These are phyloP conservation scores for Meandrusa payeni DNA, from an alignment of 2,888 invertebrate genomes.

Conservation along the genomic window DNA sequence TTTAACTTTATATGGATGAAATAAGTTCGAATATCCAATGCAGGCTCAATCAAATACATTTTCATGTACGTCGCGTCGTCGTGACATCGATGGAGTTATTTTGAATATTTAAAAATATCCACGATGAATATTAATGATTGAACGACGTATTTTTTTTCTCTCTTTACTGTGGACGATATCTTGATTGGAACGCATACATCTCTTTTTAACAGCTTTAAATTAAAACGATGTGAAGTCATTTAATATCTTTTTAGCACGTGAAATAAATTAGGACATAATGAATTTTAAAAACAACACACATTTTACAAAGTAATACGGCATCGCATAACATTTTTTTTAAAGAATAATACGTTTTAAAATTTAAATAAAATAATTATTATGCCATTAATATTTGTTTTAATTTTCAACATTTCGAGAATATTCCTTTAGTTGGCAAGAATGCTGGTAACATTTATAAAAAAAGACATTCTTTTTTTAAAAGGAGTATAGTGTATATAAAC, in stretches of 20 bases:
- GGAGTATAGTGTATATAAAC: too few species aligned
- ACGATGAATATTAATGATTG: slow-evolving; percentile 35
- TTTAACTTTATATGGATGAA: slow-evolving; percentile 4
- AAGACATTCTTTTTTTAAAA: too few species aligned
- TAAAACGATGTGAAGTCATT: slow-evolving; percentile 7
- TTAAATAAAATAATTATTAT: too few species aligned
- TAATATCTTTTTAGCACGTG: slow-evolving; percentile 7
- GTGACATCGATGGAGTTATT: slow-evolving; percentile 40
- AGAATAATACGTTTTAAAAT: too few species aligned
- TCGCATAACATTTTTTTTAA: too few species aligned
- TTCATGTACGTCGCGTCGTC: slow-evolving; percentile 33
- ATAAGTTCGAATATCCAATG: slow-evolving; percentile 19
- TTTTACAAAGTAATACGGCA: too few species aligned
- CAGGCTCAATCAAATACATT: slow-evolving; percentile 24
- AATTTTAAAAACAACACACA: too few species aligned
- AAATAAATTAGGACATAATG: slow-evolving; percentile 12
- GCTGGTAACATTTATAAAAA: too few species aligned
- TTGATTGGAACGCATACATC: slow-evolving; percentile 22
- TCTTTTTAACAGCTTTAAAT: slow-evolving; percentile 21
- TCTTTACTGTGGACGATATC: slow-evolving; percentile 15
- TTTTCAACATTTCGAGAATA: too few species aligned
- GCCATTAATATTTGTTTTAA: too few species aligned
- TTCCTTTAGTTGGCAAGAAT: too few species aligned
- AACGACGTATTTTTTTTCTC: slow-evolving; percentile 23
- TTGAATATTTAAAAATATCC: slow-evolving; percentile 37